A percentile compares a stretch with the other conserved stretches of the same genome.
These are phyloP conservation scores for Drosophila prosaltans DNA, from an alignment of 1,140 invertebrate species.

Conservation along the genomic window DNA sequence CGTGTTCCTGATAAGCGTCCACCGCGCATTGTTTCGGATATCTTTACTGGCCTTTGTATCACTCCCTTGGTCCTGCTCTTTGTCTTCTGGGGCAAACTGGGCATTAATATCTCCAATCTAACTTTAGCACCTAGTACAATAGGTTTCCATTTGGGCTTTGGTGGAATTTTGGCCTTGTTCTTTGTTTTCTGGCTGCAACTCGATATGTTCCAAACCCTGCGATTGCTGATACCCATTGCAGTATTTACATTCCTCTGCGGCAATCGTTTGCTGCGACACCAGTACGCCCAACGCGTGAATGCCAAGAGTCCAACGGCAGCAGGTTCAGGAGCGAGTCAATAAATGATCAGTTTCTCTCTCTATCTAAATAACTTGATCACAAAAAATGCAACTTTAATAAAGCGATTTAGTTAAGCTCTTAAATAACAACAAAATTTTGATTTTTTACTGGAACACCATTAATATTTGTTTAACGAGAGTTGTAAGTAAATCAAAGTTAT, in stretches of 20 bases:
- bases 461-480: neutral
- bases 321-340: slow-evolving; percentile 38
- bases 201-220: slow-evolving; percentile 98
- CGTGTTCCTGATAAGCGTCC: slow-evolving; percentile 96
- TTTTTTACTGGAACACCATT: neutral
- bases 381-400: slow-evolving; percentile 63
- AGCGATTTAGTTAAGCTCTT: slow-evolving; percentile 74
- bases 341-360: slow-evolving; percentile 38
- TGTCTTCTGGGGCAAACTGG: slow-evolving; percentile 93
- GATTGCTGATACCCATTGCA: slow-evolving; percentile 93
- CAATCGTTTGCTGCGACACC: slow-evolving; percentile 91
- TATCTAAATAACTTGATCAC: slow-evolving; percentile 49
- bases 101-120: slow-evolving; percentile 95
- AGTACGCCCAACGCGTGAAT: slow-evolving; percentile 68
- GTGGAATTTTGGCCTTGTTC: slow-evolving; percentile 94
- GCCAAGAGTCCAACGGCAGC: slow-evolving; percentile 59
- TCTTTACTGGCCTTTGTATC: slow-evolving; percentile 93
- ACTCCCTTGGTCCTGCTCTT: slow-evolving; percentile 93
- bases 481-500: too few relatives aligned
- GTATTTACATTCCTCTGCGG: slow-evolving; percentile 95
- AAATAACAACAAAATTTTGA: slow-evolving; percentile 30
- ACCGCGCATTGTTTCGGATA: slow-evolving; percentile 92
- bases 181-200: slow-evolving; percentile 95
- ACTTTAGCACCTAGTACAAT: slow-evolving; percentile 90
- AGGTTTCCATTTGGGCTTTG: slow-evolving; percentile 93